phyloP scores from a whole-genome alignment of 1,140 invertebrate genomes.

The Drosophila pallidifrons region DNA sequence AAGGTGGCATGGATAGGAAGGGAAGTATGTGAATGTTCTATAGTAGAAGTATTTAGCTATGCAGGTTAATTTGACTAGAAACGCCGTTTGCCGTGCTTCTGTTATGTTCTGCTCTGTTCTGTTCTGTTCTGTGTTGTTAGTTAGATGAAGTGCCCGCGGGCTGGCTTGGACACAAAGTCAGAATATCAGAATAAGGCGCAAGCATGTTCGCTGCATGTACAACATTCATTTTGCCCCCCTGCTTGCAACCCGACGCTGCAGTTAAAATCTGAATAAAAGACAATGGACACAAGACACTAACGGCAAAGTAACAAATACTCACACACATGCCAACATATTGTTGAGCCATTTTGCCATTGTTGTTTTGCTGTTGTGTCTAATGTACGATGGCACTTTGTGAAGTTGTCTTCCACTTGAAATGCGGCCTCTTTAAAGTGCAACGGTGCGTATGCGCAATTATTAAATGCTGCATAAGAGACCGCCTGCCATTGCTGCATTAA shows the following conservation, averaged over 20 bases:
- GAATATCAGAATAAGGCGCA: constrained; percentile 30
- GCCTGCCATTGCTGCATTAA: constrained; percentile 43
- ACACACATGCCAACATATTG: constrained; percentile 42
- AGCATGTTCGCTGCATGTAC: constrained; percentile 36
- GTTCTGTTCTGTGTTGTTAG: background rate
- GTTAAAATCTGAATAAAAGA: constrained; percentile 51
- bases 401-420: constrained; percentile 68
- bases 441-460: constrained; percentile 80
- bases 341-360: constrained; percentile 29
- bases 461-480: constrained; percentile 74
- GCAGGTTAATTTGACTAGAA: constrained; percentile 77
- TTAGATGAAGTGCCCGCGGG: constrained; percentile 55
- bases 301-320: constrained; percentile 31
- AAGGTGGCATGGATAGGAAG: constrained; percentile 14
- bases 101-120: constrained; percentile 1
- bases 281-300: constrained; percentile 50
- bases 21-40: constrained; percentile 2
- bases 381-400: constrained; percentile 42
- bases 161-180: constrained; percentile 59
- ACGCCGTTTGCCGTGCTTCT: constrained; percentile 48
- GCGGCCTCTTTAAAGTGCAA: constrained; percentile 67
- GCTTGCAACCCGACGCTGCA: constrained; percentile 1
- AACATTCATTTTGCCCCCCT: constrained; percentile 14
- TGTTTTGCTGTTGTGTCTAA: constrained; percentile 28
- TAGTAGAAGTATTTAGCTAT: constrained; percentile 64